Evolutionary conservation across 2,797 vertebrate genomes (phyloP).

Genomic region (Dromococcyx pavoninus): DNA sequence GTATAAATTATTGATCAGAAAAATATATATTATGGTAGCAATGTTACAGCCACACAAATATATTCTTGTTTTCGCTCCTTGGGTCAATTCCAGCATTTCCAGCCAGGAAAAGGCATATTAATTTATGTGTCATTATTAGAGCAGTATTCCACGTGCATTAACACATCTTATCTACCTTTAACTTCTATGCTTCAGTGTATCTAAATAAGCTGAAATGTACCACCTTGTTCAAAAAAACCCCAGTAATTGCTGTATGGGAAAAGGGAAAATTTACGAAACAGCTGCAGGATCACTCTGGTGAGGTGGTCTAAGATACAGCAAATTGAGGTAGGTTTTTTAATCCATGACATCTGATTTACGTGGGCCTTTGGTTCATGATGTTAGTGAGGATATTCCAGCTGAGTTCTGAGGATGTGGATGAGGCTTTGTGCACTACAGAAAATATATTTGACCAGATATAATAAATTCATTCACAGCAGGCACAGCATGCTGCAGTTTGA

Average conservation of each 20-base stretch:
- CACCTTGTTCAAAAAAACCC: not conserved
- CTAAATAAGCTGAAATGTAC: not conserved
- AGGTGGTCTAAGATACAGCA: not conserved
- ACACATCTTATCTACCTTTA: not conserved
- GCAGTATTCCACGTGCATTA: not conserved
- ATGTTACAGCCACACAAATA: not conserved
- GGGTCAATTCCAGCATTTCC: not conserved
- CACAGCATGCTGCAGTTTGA: not conserved
- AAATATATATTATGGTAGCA: not conserved
- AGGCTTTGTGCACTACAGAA: not conserved
- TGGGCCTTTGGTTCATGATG: not conserved
- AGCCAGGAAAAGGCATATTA: not conserved
- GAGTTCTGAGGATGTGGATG: not conserved
- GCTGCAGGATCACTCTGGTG: not conserved
- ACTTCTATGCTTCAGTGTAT: not conserved
- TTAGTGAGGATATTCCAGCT: not conserved
- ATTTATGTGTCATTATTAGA: not conserved
- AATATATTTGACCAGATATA: not conserved
- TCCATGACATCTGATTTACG: not conserved
- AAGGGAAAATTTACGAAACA: not conserved
- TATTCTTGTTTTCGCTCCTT: not conserved
- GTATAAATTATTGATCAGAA: not conserved
- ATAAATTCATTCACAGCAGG: not conserved
- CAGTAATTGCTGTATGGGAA: not conserved
- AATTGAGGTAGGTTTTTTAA: not conserved